Conservation (phyloP, 2,113 vertebrate species). For the Neotragus moschatus region DNA sequence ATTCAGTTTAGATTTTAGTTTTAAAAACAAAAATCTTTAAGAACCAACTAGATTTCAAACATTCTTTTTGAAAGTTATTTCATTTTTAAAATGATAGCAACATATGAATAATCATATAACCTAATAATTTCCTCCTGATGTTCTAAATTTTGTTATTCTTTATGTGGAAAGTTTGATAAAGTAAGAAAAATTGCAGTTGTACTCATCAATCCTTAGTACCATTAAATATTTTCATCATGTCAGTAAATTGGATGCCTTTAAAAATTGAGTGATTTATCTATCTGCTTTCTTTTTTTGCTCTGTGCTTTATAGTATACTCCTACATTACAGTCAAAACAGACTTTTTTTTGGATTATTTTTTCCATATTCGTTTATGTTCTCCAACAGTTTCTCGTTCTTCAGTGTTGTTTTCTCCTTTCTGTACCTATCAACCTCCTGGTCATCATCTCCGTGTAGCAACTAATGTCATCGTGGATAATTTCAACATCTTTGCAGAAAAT, state of each 20-base stretch:
- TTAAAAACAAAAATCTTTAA: constrained; percentile 22
- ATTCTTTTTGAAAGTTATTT: not conserved
- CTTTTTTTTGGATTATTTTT: not conserved
- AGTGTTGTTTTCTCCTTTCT: not conserved
- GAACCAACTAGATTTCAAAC: not conserved
- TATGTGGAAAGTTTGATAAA: not conserved
- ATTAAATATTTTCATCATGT: not conserved
- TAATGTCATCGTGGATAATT: not conserved
- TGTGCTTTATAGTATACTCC: not conserved
- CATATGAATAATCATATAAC: not conserved
- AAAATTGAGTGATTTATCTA: not conserved
- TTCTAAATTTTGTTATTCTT: not conserved
- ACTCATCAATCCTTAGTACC: not conserved
- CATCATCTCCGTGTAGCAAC: not conserved
- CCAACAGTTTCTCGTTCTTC: not conserved
- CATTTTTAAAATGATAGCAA: not conserved
- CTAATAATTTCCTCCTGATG: constrained; percentile 10
- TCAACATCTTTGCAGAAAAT: not conserved
- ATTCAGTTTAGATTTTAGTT: constrained; percentile 22
- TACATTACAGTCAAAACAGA: not conserved
- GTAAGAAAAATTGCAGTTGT: not conserved
- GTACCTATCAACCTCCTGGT: not conserved
- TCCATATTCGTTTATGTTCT: not conserved
- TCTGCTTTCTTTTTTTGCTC: not conserved
- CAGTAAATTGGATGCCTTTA: not conserved